phyloP scores from a whole-genome alignment of 2,888 invertebrate species.

The Heliconius sara region DNA sequence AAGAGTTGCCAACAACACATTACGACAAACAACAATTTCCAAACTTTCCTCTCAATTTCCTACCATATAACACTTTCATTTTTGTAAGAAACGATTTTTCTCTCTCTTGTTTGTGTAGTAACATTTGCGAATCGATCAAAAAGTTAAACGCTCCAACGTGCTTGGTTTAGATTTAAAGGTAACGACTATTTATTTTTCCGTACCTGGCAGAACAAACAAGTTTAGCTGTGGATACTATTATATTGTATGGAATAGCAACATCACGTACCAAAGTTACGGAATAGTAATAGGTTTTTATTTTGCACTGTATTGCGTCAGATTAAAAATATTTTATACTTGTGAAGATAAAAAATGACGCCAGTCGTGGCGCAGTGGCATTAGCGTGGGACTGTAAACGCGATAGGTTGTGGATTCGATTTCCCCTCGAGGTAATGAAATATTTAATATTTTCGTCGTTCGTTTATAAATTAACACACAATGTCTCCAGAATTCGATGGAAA shows the following conservation, averaged over 20 bases:
- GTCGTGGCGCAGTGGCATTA: no score
- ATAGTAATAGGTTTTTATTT: not conserved
- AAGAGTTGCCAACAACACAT: slow-evolving; percentile 79
- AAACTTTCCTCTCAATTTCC: slow-evolving; percentile 82
- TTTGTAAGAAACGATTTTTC: slow-evolving; percentile 71
- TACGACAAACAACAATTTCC: slow-evolving; percentile 82
- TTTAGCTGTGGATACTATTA: not conserved
- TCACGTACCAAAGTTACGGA: not conserved
- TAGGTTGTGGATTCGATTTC: no score
- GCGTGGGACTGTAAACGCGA: no score
- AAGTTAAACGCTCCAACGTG: slow-evolving; percentile 33
- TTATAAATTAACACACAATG: no score
- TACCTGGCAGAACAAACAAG: not conserved
- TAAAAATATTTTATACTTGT: no score
- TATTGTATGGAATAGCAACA: slow-evolving; percentile 1
- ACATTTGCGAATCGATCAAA: slow-evolving; percentile 38
- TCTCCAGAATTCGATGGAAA: no score
- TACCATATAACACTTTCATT: slow-evolving; percentile 65
- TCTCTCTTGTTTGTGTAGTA: slow-evolving; percentile 55
- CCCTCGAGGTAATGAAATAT: no score
- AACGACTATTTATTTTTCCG: slow-evolving; percentile 10
- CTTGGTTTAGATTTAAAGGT: slow-evolving; percentile 17
- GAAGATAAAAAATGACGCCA: no score
- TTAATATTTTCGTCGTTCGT: no score
- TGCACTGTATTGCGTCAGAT: not conserved